Conservation (phyloP, 2,113 vertebrate genomes). For the Ornithorhynchus anatinus region DNA sequence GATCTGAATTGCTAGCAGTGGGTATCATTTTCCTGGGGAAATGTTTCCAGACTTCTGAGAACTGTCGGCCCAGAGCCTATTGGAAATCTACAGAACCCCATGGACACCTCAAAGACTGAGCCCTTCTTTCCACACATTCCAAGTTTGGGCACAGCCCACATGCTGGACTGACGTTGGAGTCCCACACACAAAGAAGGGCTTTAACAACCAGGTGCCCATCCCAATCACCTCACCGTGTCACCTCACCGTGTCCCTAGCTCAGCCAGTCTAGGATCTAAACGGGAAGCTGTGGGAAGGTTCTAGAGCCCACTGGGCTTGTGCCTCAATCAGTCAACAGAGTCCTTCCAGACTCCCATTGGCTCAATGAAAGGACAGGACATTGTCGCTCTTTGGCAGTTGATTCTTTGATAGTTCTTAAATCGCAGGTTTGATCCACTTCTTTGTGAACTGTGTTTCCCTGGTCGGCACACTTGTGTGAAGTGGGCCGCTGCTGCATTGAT, state of each 20-base stretch:
- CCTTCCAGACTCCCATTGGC: conserved; percentile 26
- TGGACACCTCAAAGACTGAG: neutral
- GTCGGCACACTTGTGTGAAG: conserved; percentile 24
- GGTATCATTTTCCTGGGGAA: conserved; percentile 2
- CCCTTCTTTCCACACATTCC: neutral
- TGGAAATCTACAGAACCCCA: neutral
- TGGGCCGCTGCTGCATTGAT: conserved; percentile 24
- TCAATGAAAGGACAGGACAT: conserved; percentile 23
- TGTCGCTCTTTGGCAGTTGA: conserved; percentile 37
- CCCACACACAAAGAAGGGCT: no score
- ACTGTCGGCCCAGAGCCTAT: no score
- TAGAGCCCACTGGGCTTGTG: conserved; percentile 7
- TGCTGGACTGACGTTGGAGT: no score
- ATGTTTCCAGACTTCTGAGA: neutral
- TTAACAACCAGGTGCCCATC: conserved; percentile 5
- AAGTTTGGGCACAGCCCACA: conserved; percentile 15
- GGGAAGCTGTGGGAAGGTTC: neutral
- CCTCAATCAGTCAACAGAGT: neutral
- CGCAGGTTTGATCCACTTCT: conserved; percentile 44
- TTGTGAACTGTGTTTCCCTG: conserved; percentile 48
- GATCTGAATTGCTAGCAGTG: neutral
- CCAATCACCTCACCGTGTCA: no score
- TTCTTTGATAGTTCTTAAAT: conserved; percentile 49
- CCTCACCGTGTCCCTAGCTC: neutral
- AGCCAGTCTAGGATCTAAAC: neutral